Conservation (phyloP, 64 coral and sea anemone species). For the Stichodactyla helianthus region DNA sequence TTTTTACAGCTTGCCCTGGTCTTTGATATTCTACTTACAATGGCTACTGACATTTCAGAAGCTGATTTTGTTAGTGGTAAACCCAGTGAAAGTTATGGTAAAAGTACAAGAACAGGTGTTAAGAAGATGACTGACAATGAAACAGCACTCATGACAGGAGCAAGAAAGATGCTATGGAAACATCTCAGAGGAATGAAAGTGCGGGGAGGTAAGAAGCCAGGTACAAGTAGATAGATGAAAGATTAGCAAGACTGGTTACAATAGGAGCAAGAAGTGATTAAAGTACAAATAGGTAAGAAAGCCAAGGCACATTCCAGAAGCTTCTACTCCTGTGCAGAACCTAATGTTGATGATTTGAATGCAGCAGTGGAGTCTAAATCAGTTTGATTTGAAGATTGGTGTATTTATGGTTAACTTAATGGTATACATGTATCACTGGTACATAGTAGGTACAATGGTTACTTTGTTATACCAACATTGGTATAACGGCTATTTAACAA, state of each 20-base stretch:
- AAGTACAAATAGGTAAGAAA: too few species aligned
- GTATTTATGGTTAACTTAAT: too few species aligned
- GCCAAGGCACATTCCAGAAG: too few species aligned
- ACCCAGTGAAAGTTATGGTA: conserved; percentile 69
- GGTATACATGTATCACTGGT: too few species aligned
- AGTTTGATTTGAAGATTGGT: too few species aligned
- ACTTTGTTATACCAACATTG: too few species aligned
- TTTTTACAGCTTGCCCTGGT: conserved; percentile 61
- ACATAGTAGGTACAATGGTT: too few species aligned
- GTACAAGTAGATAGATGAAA: not conserved
- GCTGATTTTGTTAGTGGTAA: conserved; percentile 75
- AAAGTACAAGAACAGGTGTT: conserved; percentile 59
- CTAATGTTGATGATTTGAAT: too few species aligned
- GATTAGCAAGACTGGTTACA: not conserved
- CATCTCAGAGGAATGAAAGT: conserved; percentile 58
- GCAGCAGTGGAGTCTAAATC: too few species aligned
- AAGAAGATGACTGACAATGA: conserved; percentile 52
- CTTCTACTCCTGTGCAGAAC: too few species aligned
- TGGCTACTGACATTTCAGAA: conserved; percentile 72
- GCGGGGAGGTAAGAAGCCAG: conserved; percentile 41
- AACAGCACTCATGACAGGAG: conserved; percentile 47
- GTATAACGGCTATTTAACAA: too few species aligned
- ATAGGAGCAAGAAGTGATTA: not conserved
- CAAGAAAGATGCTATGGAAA: conserved; percentile 58
- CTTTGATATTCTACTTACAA: conserved; percentile 76